Evolutionary conservation across 1,140 invertebrate genomes (phyloP).

Genomic region (Sitobion miscanthi): DNA sequence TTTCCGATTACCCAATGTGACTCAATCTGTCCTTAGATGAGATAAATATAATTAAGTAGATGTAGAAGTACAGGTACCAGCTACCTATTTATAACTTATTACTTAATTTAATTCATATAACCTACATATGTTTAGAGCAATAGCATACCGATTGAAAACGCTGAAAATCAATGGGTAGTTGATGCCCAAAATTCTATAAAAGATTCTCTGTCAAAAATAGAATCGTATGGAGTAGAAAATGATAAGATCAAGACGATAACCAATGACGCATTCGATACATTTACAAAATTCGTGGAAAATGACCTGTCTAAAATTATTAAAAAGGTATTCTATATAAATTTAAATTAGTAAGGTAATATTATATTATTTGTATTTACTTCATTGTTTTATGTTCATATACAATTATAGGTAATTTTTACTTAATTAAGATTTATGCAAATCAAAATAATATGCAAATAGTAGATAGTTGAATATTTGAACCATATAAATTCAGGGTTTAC

Average conservation of each 20-base stretch:
- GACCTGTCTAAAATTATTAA: neutral
- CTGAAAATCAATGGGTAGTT: neutral
- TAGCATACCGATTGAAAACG: neutral
- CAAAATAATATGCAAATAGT: neutral
- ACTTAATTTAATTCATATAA: neutral
- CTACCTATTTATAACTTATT: neutral
- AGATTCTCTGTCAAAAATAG: neutral
- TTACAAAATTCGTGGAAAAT: neutral
- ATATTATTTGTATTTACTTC: neutral
- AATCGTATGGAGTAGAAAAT: constrained; percentile 11
- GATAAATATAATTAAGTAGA: neutral
- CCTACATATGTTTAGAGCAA: neutral
- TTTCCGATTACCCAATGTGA: too few species aligned
- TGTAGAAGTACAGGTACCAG: neutral
- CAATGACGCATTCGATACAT: neutral
- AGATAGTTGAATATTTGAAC: neutral
- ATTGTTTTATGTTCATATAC: neutral
- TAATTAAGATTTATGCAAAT: neutral
- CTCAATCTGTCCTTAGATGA: neutral
- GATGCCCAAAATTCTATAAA: neutral
- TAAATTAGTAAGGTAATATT: neutral
- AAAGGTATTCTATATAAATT: constrained; percentile 26
- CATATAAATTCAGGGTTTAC: neutral
- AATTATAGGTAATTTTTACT: neutral
- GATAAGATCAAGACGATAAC: neutral